Base-by-base conservation (phyloP, 2,888 invertebrate species). In the Spicauda simplicius region DNA sequence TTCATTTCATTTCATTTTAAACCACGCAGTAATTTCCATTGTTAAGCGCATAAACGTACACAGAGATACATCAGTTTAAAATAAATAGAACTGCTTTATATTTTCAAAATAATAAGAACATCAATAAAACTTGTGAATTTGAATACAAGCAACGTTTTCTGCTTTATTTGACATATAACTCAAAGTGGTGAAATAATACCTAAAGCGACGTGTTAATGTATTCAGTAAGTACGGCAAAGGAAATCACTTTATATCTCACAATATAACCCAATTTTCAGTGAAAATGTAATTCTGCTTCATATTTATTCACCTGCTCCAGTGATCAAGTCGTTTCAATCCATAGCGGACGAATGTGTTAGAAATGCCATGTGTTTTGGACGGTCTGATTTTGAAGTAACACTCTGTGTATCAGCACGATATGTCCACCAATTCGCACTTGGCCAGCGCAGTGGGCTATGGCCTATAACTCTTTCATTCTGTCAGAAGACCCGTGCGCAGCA, bases 241-340 rank as follows among this genome's bases (percentile, higher is more conserved):
- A 59, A 59, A 59, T 59, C 48, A 48, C 58, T 20, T 41, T 59
- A 19, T 25, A 48, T 59, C 25, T 45, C 48, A 59, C 48, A 59
- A 48, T 59, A 48, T 59, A 48, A 59, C n/a, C 48, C 48, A 48
- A 59, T 59, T 48, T 59, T 25, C 58, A 48, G 11, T 59, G 58
- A 59, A 59, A 45, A 59, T 25, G 58, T 59, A 59, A 48, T 48
- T 25, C 25, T n/a, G 48, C 19, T 48, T 48, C 58, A 25, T 59
- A 59, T 59, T 59, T 59, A 48, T 59, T 59, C 58, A 59, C 58
- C 48, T 59, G 58, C 12, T 25, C 45, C 58, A 59, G 48, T 48
- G 58, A 59, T 48, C 58, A 25, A 59, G 58, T 56, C 56, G 54
- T 54, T 48, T 52, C 54, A 19, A 54, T 25, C 25, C 54, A 54